Base-by-base conservation (phyloP, 2,888 invertebrate genomes). In the Bugula neritina region DNA sequence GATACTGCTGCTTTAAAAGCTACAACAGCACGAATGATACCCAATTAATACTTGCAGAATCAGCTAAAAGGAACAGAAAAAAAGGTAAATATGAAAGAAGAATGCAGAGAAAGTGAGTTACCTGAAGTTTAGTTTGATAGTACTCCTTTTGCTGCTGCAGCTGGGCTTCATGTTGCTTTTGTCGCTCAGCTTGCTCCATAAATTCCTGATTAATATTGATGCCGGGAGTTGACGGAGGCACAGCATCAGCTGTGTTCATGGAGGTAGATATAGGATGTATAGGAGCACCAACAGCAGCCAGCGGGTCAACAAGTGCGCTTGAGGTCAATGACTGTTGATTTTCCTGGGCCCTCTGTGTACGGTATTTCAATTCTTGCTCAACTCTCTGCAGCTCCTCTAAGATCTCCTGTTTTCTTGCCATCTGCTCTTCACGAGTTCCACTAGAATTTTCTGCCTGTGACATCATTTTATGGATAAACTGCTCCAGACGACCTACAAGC, bases 301-400 rank as follows among this genome's bases (percentile, higher is more conserved):
- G 43, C 5, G 43, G 43, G 17, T 43, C 43, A 43, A 43, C 17
- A 43, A 43, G 43, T 5, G 43, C 43, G 17, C 17, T 17, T 10
- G 43, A 43, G 5, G 43, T 10, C 17, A 43, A 43, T 2, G 25
- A 27, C 5, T 55, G 55, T 2, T 13, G 13, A 31, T 31, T 63
- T n/a, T 63, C 63, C n/a, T 63, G 58, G 27, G 74, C 75, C 21
- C 34, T 34, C 25, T 43, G 52, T 2, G 70, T 70, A 17, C 70
- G 70, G 73, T 90, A 85, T 76, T 89, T 86, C 74, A 90, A 82
- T 78, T 90, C 90, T 75, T 89, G 86, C 81, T 90, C 90, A 74
- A 90, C 90, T 83, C 89, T 87, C 87, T 90, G 84, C 74, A 89
- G 83, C 81, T 90, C 90, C 78, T 90, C 90, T 43, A 90, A 86